These are phyloP conservation scores for Xylocopa sonorina DNA, from an alignment of 1,140 invertebrate genomes.

Conservation along the genomic window DNA sequence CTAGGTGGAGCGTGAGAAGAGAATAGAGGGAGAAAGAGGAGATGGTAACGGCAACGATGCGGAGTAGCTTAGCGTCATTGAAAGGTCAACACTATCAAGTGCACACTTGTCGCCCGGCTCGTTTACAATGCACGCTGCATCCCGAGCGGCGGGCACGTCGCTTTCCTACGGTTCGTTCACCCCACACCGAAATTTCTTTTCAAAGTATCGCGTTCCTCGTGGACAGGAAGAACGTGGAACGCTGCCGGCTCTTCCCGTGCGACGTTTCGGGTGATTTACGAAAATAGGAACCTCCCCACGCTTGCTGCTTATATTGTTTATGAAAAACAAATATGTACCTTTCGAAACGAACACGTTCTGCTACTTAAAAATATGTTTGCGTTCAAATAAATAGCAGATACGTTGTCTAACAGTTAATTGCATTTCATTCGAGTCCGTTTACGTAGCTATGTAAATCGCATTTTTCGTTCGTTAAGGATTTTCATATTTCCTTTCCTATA, in stretches of 20 bases:
- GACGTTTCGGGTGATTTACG: background rate
- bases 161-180: conserved; percentile 75
- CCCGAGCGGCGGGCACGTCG: conserved; percentile 66
- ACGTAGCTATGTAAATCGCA: too few species aligned
- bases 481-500: too few species aligned
- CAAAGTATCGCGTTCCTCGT: conserved; percentile 52
- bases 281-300: background rate
- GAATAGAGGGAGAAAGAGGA: conserved; percentile 17
- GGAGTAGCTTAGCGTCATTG: conserved; percentile 68
- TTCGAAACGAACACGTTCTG: too few species aligned
- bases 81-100: conserved; percentile 73
- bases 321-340: too few species aligned
- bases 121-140: conserved; percentile 78
- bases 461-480: too few species aligned
- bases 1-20: conserved; percentile 21
- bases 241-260: background rate
- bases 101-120: conserved; percentile 73
- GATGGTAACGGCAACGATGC: conserved; percentile 48
- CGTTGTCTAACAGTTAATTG: too few species aligned
- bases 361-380: too few species aligned
- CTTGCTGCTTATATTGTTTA: too few species aligned
- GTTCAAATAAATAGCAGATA: too few species aligned
- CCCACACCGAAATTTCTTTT: conserved; percentile 72
- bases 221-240: conserved; percentile 9
- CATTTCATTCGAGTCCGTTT: too few species aligned